These are phyloP conservation scores for Liasis olivaceus DNA, from an alignment of 2,797 vertebrate genomes.

Conservation along the genomic window DNA sequence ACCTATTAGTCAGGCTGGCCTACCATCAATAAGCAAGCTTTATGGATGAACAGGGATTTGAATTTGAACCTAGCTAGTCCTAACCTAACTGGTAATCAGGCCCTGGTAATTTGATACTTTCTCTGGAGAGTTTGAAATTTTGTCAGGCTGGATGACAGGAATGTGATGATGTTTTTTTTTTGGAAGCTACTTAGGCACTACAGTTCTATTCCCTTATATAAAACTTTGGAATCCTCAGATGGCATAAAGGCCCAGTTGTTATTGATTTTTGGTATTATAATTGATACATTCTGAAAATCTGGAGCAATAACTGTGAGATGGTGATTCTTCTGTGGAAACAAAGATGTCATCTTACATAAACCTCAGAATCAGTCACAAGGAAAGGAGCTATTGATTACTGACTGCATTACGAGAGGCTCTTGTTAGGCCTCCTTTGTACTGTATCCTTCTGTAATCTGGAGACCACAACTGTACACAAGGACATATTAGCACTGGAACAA, in stretches of 20 bases:
- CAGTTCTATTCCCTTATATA: neutral
- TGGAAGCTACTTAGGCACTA: neutral
- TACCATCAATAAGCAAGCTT: neutral
- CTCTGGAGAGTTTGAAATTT: neutral
- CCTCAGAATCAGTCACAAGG: conserved; percentile 1
- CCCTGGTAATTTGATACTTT: neutral
- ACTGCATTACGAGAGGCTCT: neutral
- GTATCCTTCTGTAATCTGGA: neutral
- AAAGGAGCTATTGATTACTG: conserved; percentile 27
- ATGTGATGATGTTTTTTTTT: neutral
- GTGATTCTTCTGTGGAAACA: conserved; percentile 3
- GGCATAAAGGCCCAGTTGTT: neutral
- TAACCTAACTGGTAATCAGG: neutral
- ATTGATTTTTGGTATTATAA: neutral
- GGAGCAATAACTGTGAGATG: conserved; percentile 8
- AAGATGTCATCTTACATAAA: conserved; percentile 28
- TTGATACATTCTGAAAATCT: conserved; percentile 24
- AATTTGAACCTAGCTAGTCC: neutral
- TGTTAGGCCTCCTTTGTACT: conserved; percentile 26
- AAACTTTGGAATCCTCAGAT: neutral
- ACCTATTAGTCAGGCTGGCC: neutral
- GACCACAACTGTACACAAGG: neutral
- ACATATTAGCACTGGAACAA: conserved; percentile 18
- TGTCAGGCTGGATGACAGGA: neutral
- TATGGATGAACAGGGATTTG: neutral